Conservation (phyloP, 2,888 invertebrate genomes). For the Ommatoiulus sabulosus region DNA sequence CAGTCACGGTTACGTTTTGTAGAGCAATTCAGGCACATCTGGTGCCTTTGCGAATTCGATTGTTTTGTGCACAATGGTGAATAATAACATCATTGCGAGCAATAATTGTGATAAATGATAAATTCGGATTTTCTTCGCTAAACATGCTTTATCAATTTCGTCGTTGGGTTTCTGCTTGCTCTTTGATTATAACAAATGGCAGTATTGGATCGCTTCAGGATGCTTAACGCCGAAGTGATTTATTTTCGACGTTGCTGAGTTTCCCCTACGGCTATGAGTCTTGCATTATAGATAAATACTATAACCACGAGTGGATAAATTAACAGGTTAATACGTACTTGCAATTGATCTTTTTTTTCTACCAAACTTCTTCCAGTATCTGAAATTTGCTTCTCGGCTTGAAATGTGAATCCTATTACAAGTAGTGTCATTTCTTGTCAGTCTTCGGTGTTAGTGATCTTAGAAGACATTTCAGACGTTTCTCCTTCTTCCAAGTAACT, state of each 20-base stretch:
- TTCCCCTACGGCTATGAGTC: neutral
- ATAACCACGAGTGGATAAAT: neutral
- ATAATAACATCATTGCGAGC: neutral
- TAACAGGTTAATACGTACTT: neutral
- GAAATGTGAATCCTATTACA: neutral
- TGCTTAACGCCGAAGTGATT: neutral
- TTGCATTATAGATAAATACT: neutral
- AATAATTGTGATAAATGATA: neutral
- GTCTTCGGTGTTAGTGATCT: neutral
- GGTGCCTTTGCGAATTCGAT: neutral
- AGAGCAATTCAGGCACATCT: neutral
- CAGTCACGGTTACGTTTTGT: neutral
- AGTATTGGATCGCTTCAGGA: neutral
- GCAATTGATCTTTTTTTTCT: neutral
- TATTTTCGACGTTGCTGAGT: neutral
- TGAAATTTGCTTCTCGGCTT: neutral
- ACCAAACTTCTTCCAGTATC: neutral
- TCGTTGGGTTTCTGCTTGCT: neutral
- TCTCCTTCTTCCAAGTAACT: neutral
- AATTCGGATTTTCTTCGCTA: neutral
- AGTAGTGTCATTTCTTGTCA: neutral
- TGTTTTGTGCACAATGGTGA: neutral
- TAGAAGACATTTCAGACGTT: neutral
- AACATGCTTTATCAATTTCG: constrained; percentile 3
- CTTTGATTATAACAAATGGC: constrained; percentile 32